Percentiles rank a stretch among this genome's conserved stretches.
Evolutionary conservation across 2,888 invertebrate genomes (phyloP).

Genomic region (Stomorhina lunata): DNA sequence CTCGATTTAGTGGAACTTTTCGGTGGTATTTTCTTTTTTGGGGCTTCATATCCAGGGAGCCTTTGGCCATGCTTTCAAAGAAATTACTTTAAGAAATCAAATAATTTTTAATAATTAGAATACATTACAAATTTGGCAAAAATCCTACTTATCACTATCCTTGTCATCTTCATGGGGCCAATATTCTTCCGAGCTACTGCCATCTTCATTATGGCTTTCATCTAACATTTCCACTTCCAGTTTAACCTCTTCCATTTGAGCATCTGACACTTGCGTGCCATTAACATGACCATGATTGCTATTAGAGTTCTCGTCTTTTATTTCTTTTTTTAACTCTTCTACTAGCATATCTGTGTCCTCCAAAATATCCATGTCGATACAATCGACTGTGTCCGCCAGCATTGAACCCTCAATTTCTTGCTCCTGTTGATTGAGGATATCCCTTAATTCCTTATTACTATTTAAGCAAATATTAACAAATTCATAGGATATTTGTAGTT

Average conservation of each 20-base stretch:
- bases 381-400: neutral
- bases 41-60: neutral
- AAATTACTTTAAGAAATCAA: constrained; percentile 37
- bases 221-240: neutral
- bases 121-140: neutral
- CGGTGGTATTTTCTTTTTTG: constrained; percentile 45
- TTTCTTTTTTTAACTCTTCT: constrained; percentile 19
- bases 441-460: constrained; percentile 9
- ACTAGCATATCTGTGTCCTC: neutral
- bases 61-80: constrained; percentile 39
- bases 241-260: neutral
- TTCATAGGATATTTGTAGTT: neutral
- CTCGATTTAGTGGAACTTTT: constrained; percentile 18
- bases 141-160: neutral
- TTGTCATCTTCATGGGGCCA: constrained; percentile 12
- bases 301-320: neutral
- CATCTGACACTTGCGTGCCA: neutral
- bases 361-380: neutral
- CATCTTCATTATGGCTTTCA: neutral
- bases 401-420: neutral
- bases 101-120: neutral
- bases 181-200: constrained; percentile 16
- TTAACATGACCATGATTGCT: neutral
- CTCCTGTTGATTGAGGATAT: neutral
- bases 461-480: constrained; percentile 15